A percentile compares a stretch with the other conserved stretches of the same genome.
These are phyloP conservation scores for Chrysomela aeneicollis DNA, from an alignment of 2,888 invertebrate species.

Conservation along the genomic window DNA sequence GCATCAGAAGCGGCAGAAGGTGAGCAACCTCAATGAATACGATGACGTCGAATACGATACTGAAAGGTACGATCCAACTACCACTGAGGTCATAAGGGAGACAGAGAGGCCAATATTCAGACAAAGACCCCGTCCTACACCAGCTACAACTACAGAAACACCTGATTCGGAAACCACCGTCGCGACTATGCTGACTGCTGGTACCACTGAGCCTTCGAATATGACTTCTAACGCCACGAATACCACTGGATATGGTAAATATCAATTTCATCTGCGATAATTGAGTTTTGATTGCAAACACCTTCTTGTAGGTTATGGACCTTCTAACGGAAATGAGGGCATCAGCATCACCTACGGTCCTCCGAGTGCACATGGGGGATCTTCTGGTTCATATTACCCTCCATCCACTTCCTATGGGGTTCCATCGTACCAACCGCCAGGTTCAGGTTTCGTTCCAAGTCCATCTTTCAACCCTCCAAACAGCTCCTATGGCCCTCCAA, in stretches of 20 bases:
- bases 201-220: conserved; percentile 47
- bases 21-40: conserved; percentile 32
- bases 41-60: conserved; percentile 36
- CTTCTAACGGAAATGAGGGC: conserved; percentile 56
- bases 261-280: neutral
- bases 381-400: conserved; percentile 10
- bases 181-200: conserved; percentile 52
- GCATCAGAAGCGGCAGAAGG: conserved; percentile 30
- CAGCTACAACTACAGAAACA: conserved; percentile 36
- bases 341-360: conserved; percentile 59
- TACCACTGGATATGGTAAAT: conserved; percentile 43
- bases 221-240: conserved; percentile 28
- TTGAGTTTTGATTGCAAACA: neutral
- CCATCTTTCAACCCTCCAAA: conserved; percentile 23
- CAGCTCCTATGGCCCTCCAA: conserved; percentile 25
- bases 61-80: conserved; percentile 34
- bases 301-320: conserved; percentile 54
- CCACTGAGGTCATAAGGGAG: conserved; percentile 36
- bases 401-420: conserved; percentile 21
- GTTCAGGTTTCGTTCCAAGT: conserved; percentile 15
- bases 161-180: conserved; percentile 37
- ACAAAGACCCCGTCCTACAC: conserved; percentile 35
- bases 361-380: conserved; percentile 26
- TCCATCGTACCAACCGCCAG: conserved; percentile 11
- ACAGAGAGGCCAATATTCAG: conserved; percentile 23